Conservation (phyloP, 2,113 vertebrate genomes). For the Tamias sibiricus region DNA sequence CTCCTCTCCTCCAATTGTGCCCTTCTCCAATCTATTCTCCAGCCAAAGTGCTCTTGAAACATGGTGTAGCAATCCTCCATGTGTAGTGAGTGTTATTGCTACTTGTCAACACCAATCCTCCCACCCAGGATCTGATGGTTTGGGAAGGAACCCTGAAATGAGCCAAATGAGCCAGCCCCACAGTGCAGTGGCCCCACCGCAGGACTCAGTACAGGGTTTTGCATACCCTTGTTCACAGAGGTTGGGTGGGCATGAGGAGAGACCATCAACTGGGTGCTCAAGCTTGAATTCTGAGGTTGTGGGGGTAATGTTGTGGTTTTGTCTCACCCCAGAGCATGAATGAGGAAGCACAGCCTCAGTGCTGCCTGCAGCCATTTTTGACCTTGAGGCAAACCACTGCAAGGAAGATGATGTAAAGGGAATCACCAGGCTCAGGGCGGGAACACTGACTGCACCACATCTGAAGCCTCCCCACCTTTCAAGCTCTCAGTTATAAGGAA, state of each 20-base stretch:
- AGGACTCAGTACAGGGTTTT: neutral
- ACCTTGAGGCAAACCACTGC: neutral
- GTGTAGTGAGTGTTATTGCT: neutral
- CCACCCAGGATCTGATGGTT: fast-evolving
- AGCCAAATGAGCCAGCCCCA: neutral
- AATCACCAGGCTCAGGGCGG: neutral
- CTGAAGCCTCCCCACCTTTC: constrained; percentile 40
- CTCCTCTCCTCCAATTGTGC: neutral
- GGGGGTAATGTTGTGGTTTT: neutral
- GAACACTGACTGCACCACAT: neutral
- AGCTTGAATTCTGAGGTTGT: neutral
- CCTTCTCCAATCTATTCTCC: neutral
- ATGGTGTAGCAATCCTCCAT: neutral
- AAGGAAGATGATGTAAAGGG: neutral
- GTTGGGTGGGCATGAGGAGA: neutral
- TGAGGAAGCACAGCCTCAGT: neutral
- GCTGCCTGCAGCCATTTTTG: neutral
- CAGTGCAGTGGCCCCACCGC: neutral
- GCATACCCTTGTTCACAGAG: neutral
- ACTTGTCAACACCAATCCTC: neutral
- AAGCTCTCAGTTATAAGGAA: neutral
- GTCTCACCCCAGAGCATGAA: neutral
- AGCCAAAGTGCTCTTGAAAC: neutral
- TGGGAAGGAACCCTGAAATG: neutral
- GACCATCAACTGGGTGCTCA: neutral